phyloP scores from a whole-genome alignment of 1,140 invertebrate species.

The Trichoplusia ni region DNA sequence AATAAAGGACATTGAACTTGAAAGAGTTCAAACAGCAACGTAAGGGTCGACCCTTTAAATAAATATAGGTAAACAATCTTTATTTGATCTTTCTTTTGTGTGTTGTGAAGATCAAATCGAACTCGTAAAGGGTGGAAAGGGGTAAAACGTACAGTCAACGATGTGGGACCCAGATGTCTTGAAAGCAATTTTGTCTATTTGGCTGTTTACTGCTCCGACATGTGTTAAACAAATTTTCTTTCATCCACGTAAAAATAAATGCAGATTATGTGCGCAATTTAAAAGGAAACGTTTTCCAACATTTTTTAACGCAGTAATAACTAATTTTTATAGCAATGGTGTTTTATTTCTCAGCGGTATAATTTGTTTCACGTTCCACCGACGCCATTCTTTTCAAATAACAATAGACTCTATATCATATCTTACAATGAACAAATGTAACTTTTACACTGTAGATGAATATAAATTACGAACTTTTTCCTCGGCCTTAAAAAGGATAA shows the following conservation, averaged over 20 bases:
- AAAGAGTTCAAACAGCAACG: background rate
- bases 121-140: background rate
- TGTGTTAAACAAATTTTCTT: no score
- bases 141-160: background rate
- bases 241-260: no score
- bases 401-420: conserved; percentile 22
- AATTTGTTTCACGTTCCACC: conserved; percentile 16
- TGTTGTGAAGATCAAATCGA: background rate
- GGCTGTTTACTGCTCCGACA: background rate
- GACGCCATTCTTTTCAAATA: conserved; percentile 20
- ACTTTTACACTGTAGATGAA: conserved; percentile 22
- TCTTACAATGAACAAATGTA: conserved; percentile 24
- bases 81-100: conserved; percentile 11
- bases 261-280: background rate
- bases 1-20: background rate
- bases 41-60: background rate
- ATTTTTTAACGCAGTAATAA: conserved; percentile 7
- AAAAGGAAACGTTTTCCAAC: background rate
- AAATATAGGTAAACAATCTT: conserved; percentile 9
- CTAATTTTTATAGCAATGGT: conserved; percentile 6
- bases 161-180: background rate
- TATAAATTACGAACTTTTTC: conserved; percentile 37
- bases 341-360: conserved; percentile 1
- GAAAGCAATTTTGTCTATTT: background rate
- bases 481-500: conserved; percentile 38